Evolutionary conservation across 2,888 invertebrate species (phyloP).

Genomic region (Nemoura dubitans): DNA sequence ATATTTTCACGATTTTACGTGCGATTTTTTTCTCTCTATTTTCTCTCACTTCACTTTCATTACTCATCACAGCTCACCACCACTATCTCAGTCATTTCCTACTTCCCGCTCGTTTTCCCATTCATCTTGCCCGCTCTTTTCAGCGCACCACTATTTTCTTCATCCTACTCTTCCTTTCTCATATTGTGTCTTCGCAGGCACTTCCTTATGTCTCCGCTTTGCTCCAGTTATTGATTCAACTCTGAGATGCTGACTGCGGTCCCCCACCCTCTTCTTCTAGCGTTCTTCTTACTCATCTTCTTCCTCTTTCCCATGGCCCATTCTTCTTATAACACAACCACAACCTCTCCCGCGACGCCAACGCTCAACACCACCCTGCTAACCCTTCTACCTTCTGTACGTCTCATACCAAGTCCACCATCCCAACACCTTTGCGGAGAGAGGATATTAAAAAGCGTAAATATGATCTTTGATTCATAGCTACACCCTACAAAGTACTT

Average conservation of each 20-base stretch:
- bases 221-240: not conserved
- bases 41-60: not conserved
- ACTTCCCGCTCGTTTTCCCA: not conserved
- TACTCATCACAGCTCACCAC: not conserved
- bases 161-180: not conserved
- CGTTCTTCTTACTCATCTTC: not conserved
- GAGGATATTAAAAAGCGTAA: slow-evolving; percentile 7
- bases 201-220: slow-evolving; percentile 5
- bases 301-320: not conserved
- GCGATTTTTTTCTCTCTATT: not conserved
- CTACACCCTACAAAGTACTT: not conserved
- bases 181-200: not conserved
- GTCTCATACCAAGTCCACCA: not conserved
- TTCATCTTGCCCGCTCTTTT: not conserved
- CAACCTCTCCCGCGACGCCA: too few relatives aligned
- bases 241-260: not conserved
- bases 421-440: not conserved
- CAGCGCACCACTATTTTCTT: not conserved
- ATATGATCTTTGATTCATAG: slow-evolving; percentile 1
- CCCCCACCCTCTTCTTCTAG: not conserved
- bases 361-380: too few relatives aligned
- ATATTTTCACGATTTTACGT: not conserved
- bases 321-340: not conserved
- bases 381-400: too few relatives aligned
- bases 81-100: not conserved